Percentiles rank a stretch among this genome's conserved stretches.
phyloP scores from a whole-genome alignment of 1,140 invertebrate species.

The Drosophila cardini region DNA sequence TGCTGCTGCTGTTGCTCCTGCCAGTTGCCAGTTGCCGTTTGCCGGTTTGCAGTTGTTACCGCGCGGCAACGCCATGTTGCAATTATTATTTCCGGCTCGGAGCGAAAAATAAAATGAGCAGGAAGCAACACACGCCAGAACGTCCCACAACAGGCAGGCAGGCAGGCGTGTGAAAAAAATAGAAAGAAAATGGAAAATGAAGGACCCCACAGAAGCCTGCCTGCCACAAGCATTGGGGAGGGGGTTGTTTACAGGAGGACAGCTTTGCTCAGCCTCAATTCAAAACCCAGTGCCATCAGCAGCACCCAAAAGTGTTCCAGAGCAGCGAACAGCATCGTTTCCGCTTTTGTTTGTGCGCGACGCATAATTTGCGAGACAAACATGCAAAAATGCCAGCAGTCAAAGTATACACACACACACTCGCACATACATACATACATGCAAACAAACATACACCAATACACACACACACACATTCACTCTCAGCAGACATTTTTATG shows the following conservation, averaged over 20 bases:
- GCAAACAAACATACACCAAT: slow-evolving; percentile 13
- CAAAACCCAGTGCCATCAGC: slow-evolving; percentile 51
- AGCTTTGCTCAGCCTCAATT: slow-evolving; percentile 21
- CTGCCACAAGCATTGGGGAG: background rate
- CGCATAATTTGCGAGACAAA: slow-evolving; percentile 82
- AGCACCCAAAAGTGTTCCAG: slow-evolving; percentile 55
- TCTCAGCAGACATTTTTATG: slow-evolving; percentile 31
- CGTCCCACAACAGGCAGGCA: slow-evolving; percentile 42
- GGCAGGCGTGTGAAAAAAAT: slow-evolving; percentile 58
- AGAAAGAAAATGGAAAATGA: slow-evolving; percentile 35
- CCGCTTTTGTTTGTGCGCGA: slow-evolving; percentile 80
- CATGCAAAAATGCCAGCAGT: slow-evolving; percentile 81
- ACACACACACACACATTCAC: slow-evolving; percentile 26
- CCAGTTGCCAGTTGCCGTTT: slow-evolving; percentile 39
- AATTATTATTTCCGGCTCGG: slow-evolving; percentile 80
- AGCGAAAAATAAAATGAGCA: slow-evolving; percentile 81
- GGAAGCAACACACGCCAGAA: slow-evolving; percentile 64
- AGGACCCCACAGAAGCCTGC: slow-evolving; percentile 34
- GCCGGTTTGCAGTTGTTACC: slow-evolving; percentile 22
- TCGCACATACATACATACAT: slow-evolving; percentile 23
- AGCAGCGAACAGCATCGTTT: slow-evolving; percentile 52
- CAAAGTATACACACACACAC: slow-evolving; percentile 57
- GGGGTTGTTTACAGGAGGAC: background rate
- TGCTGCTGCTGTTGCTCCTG: background rate
- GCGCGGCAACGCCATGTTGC: slow-evolving; percentile 70